phyloP scores from a whole-genome alignment of 2,888 invertebrate genomes.

The Ormyrus nitidulus region DNA sequence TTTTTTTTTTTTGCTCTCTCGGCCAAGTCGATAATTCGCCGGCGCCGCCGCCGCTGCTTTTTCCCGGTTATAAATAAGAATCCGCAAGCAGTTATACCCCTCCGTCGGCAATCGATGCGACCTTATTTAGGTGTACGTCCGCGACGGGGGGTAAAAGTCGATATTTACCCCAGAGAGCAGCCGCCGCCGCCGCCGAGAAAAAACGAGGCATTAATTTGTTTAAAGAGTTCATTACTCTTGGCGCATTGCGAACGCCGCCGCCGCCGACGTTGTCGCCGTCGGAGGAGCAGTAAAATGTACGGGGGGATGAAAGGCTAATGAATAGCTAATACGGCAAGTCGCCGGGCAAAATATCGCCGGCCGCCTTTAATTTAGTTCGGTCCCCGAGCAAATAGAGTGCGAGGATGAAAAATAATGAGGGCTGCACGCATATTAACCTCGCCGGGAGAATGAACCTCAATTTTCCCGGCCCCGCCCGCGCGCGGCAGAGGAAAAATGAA shows the following conservation, averaged over 20 bases:
- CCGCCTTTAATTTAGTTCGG: too few species aligned
- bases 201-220: constrained; percentile 41
- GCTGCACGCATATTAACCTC: neutral
- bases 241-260: neutral
- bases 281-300: constrained; percentile 12
- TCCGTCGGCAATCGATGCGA: constrained; percentile 60
- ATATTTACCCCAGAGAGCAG: constrained; percentile 42
- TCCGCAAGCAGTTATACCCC: constrained; percentile 50
- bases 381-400: neutral
- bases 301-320: constrained; percentile 15
- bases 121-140: constrained; percentile 60
- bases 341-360: too few species aligned
- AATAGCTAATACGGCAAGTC: constrained; percentile 4
- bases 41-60: neutral
- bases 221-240: constrained; percentile 48
- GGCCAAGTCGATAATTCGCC: constrained; percentile 41
- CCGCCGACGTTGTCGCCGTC: too few species aligned
- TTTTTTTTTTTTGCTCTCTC: neutral
- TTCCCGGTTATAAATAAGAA: constrained; percentile 50
- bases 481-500: too few species aligned
- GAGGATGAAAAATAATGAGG: constrained; percentile 21
- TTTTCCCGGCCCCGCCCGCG: too few species aligned
- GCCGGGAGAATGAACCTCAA: too few species aligned
- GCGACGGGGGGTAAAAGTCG: constrained; percentile 41
- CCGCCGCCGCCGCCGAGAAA: neutral